Percentiles rank a stretch among this genome's conserved stretches.
phyloP scores from a whole-genome alignment of 2,113 vertebrate genomes.

The Hoplias malabaricus region DNA sequence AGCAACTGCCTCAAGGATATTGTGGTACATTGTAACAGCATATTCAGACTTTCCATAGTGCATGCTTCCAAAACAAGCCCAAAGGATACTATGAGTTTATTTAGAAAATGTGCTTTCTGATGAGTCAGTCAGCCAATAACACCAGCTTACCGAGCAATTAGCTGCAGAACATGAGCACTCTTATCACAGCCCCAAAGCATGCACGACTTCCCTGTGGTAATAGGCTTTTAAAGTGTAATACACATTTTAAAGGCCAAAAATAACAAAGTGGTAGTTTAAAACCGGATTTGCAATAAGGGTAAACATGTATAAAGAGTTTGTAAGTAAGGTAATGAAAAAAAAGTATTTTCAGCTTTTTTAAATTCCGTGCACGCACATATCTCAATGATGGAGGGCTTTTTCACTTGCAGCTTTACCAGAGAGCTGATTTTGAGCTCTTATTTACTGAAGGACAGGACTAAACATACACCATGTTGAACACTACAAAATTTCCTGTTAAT shows the following conservation, averaged over 20 bases:
- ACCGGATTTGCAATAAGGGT: no score
- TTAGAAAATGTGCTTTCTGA: constrained; percentile 22
- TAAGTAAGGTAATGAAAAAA: no score
- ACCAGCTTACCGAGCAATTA: constrained; percentile 26
- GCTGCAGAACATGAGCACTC: not conserved
- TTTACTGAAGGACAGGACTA: no score
- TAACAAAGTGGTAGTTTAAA: no score
- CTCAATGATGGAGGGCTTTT: no score
- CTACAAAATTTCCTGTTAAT: no score
- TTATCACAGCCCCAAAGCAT: not conserved
- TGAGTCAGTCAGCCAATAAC: constrained; percentile 36
- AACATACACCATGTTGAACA: no score
- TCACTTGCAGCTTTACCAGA: no score
- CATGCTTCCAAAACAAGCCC: not conserved
- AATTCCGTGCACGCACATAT: no score
- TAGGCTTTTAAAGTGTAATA: not conserved
- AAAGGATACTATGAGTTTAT: not conserved
- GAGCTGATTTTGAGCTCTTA: no score
- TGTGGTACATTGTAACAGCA: not conserved
- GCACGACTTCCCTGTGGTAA: not conserved
- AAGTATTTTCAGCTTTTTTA: no score
- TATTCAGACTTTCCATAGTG: not conserved
- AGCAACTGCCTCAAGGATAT: not conserved
- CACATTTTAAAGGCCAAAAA: constrained; percentile 31
- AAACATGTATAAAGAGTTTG: no score